Evolutionary conservation across 2,888 invertebrate species (phyloP).

Genomic region (Hydrotaea diabolus): DNA sequence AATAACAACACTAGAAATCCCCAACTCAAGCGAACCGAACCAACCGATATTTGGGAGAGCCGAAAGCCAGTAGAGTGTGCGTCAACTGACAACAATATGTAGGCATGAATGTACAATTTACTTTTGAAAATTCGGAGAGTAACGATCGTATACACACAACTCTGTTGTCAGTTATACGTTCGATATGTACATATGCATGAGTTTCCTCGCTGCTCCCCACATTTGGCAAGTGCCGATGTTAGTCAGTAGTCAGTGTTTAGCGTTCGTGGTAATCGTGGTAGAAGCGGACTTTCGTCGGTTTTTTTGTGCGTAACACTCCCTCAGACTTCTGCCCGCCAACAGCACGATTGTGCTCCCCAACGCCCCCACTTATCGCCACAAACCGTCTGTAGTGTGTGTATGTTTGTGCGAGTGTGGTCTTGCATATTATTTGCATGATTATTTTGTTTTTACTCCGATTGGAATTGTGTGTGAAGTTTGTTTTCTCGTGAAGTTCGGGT

Average conservation of each 20-base stretch:
- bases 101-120: too few species aligned
- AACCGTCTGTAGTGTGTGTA: not conserved
- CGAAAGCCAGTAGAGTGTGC: not conserved
- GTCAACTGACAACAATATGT: not conserved
- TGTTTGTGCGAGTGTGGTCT: slow-evolving; percentile 22
- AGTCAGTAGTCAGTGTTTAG: slow-evolving; percentile 54
- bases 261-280: slow-evolving; percentile 56
- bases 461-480: slow-evolving; percentile 20
- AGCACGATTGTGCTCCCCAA: not conserved
- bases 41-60: not conserved
- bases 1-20: not conserved
- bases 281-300: slow-evolving; percentile 51
- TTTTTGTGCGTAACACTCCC: slow-evolving; percentile 45
- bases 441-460: slow-evolving; percentile 11
- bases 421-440: slow-evolving; percentile 28
- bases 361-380: not conserved
- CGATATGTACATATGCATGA: not conserved
- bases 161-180: slow-evolving; percentile 35
- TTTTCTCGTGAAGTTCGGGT: not conserved
- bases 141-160: slow-evolving; percentile 39
- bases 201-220: slow-evolving; percentile 34
- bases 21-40: not conserved
- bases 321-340: not conserved
- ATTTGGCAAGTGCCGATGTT: slow-evolving; percentile 37
- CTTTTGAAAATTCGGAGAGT: slow-evolving; percentile 15